phyloP scores from a whole-genome alignment of 2,113 vertebrate genomes.

The Erinaceus europaeus region DNA sequence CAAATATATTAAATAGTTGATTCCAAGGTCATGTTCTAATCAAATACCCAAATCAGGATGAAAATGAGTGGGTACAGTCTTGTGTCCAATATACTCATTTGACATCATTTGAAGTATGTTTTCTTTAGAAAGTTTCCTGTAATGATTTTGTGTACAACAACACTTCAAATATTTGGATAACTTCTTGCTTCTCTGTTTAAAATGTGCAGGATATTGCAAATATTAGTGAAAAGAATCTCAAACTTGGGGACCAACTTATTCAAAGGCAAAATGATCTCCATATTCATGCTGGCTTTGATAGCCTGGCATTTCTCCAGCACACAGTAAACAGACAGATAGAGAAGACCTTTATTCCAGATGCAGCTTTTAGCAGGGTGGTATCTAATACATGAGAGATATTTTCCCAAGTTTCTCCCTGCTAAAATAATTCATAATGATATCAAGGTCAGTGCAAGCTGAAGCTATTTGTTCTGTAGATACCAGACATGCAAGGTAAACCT shows the following conservation, averaged over 20 bases:
- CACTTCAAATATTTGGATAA: conserved; percentile 44
- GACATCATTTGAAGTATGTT: neutral
- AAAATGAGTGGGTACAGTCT: neutral
- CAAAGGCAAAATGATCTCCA: conserved; percentile 76
- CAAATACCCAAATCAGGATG: neutral
- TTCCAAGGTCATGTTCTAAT: neutral
- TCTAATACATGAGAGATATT: conserved; percentile 69
- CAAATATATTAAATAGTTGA: neutral
- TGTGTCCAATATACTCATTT: neutral
- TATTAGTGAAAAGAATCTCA: conserved; percentile 70
- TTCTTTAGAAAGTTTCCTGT: conserved; percentile 46
- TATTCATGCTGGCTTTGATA: conserved; percentile 78
- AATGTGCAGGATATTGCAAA: conserved; percentile 69
- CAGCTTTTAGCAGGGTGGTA: conserved; percentile 68
- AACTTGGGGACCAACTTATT: conserved; percentile 49
- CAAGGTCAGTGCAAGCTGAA: conserved; percentile 70
- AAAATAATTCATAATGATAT: conserved; percentile 76
- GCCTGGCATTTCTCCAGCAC: conserved; percentile 61
- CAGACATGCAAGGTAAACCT: conserved; percentile 74
- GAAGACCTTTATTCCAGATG: conserved; percentile 68
- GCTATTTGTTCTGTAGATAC: conserved; percentile 75
- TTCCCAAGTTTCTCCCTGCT: conserved; percentile 66
- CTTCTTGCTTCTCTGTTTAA: conserved; percentile 52
- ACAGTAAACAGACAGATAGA: conserved; percentile 64
- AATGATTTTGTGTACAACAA: conserved; percentile 35